Evolutionary conservation across 2,888 invertebrate genomes (phyloP).

Genomic region (Andrena fulva): DNA sequence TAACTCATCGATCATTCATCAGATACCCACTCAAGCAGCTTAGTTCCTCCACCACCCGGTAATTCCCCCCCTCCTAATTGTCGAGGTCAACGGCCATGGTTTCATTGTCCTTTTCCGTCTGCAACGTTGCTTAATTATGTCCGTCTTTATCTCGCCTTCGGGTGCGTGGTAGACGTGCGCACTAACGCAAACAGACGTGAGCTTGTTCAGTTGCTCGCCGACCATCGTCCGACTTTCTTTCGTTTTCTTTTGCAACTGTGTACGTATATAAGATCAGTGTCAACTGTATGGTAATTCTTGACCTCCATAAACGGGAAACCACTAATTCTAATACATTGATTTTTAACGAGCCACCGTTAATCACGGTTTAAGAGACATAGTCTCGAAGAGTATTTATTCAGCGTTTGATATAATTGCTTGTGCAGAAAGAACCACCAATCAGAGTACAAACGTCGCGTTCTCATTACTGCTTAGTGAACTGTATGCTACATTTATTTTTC

Average conservation of each 20-base stretch:
- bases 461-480: too few species aligned
- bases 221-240: conserved; percentile 15
- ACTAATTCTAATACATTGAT: too few species aligned
- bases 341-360: too few species aligned
- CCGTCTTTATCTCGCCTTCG: conserved; percentile 30
- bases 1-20: conserved; percentile 66
- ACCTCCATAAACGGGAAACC: not conserved
- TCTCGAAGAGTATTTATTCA: too few species aligned
- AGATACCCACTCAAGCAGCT: conserved; percentile 57
- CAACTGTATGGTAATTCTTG: conserved; percentile 1
- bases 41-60: conserved; percentile 42
- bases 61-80: conserved; percentile 13
- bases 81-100: conserved; percentile 74
- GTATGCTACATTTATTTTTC: too few species aligned
- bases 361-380: too few species aligned
- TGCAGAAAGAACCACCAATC: too few species aligned
- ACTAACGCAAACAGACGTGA: conserved; percentile 2
- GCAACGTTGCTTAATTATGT: conserved; percentile 29
- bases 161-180: conserved; percentile 34
- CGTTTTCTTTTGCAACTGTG: not conserved
- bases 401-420: too few species aligned
- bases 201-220: conserved; percentile 38
- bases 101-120: conserved; percentile 63
- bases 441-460: too few species aligned
- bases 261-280: not conserved